Evolutionary conservation across 1,140 invertebrate genomes (phyloP).

Genomic region (Drosophila hydei): DNA sequence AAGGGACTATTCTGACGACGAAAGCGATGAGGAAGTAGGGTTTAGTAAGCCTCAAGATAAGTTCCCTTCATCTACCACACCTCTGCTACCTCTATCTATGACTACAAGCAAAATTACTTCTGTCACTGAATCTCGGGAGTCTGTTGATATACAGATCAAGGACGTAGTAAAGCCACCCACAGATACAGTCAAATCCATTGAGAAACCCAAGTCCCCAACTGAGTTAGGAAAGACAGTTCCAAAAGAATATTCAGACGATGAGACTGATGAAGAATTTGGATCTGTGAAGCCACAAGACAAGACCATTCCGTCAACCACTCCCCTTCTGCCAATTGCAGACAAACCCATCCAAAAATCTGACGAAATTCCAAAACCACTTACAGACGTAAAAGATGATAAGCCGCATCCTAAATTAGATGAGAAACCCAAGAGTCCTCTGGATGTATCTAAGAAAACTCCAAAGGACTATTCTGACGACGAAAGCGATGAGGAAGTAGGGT

Average conservation of each 20-base stretch:
- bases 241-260: neutral
- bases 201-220: constrained; percentile 18
- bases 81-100: neutral
- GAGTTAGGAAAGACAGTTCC: constrained; percentile 13
- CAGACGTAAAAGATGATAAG: no score
- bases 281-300: no score
- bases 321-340: no score
- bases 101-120: constrained; percentile 1
- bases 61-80: neutral
- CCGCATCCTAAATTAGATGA: no score
- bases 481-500: no score
- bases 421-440: no score
- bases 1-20: constrained; percentile 17
- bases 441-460: no score
- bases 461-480: no score
- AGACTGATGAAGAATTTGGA: no score
- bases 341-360: no score
- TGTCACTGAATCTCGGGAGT: neutral
- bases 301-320: no score
- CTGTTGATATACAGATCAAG: constrained; percentile 1
- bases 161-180: neutral
- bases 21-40: constrained; percentile 22
- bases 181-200: neutral
- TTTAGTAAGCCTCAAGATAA: constrained; percentile 5
- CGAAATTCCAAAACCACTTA: no score